These are phyloP conservation scores for Sarcophaga rosellei DNA, from an alignment of 2,888 invertebrate genomes.

Conservation along the genomic window DNA sequence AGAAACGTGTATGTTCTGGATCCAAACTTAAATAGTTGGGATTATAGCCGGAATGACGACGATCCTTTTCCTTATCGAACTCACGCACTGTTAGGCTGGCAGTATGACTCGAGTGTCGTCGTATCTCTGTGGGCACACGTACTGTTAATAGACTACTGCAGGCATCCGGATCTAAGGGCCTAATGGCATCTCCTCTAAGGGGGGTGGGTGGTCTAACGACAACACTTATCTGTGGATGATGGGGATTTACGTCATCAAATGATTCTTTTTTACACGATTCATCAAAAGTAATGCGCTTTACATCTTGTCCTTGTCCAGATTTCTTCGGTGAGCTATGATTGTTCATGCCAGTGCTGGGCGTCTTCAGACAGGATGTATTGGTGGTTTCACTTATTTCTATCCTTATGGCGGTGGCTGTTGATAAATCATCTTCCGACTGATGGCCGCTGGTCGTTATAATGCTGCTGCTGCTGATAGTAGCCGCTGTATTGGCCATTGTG, in stretches of 20 bases:
- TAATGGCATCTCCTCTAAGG: slow-evolving; percentile 84
- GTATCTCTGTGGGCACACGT: slow-evolving; percentile 79
- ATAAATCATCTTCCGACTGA: slow-evolving; percentile 75
- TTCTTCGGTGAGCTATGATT: slow-evolving; percentile 74
- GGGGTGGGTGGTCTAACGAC: slow-evolving; percentile 90
- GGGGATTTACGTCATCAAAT: slow-evolving; percentile 81
- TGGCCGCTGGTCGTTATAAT: slow-evolving; percentile 58
- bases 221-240: slow-evolving; percentile 86
- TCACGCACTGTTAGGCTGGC: slow-evolving; percentile 82
- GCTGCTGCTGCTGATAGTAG: slow-evolving; percentile 70
- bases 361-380: slow-evolving; percentile 67
- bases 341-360: slow-evolving; percentile 19
- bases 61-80: slow-evolving; percentile 81
- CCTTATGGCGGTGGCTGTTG: slow-evolving; percentile 75
- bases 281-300: slow-evolving; percentile 82
- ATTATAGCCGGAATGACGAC: slow-evolving; percentile 82
- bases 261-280: slow-evolving; percentile 82
- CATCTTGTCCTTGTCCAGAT: slow-evolving; percentile 78
- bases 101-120: slow-evolving; percentile 81
- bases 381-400: slow-evolving; percentile 74
- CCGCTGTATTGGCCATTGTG: slow-evolving; percentile 60
- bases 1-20: slow-evolving; percentile 85
- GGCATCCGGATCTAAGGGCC: slow-evolving; percentile 80
- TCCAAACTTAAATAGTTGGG: slow-evolving; percentile 85
- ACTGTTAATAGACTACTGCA: slow-evolving; percentile 74